phyloP scores from a whole-genome alignment of 2,113 vertebrate genomes.

The Sporophila hypoxantha region DNA sequence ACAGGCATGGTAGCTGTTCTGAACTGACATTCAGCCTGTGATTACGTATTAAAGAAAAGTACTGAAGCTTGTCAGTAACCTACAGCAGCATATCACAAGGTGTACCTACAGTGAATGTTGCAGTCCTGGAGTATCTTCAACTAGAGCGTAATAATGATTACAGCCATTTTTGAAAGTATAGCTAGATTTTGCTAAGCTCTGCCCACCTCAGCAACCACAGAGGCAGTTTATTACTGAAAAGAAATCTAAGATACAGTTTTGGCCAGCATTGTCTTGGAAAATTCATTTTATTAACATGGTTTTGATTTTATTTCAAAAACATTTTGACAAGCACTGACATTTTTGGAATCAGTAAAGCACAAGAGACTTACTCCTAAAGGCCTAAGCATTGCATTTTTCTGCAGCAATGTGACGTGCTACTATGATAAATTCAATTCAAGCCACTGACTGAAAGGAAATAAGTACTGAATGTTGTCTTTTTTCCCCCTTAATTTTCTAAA shows the following conservation, averaged over 20 bases:
- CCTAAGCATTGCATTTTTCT: constrained; percentile 63
- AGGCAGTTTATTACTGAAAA: constrained; percentile 62
- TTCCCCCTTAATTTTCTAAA: constrained; percentile 6
- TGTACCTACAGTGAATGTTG: background rate
- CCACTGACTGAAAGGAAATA: constrained; percentile 45
- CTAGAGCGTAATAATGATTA: background rate
- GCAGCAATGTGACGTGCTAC: constrained; percentile 45
- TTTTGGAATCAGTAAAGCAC: constrained; percentile 62
- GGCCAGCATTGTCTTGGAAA: constrained; percentile 64
- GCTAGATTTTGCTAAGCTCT: constrained; percentile 5
- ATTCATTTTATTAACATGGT: constrained; percentile 64
- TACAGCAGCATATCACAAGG: constrained; percentile 30
- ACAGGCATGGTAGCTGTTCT: background rate
- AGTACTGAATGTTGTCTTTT: constrained; percentile 27
- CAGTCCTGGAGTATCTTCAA: constrained; percentile 5
- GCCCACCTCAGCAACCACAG: constrained; percentile 23
- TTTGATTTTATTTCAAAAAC: constrained; percentile 70
- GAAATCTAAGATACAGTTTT: constrained; percentile 66
- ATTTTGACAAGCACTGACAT: constrained; percentile 61
- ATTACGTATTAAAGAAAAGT: constrained; percentile 3
- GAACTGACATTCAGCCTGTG: background rate
- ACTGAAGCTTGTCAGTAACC: constrained; percentile 2
- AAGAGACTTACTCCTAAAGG: constrained; percentile 65
- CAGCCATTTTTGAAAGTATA: background rate
- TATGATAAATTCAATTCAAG: constrained; percentile 54